A percentile compares a stretch with the other conserved stretches of the same genome.
Evolutionary conservation across 1,140 invertebrate genomes (phyloP).

Genomic region (Hylaeus volcanicus): DNA sequence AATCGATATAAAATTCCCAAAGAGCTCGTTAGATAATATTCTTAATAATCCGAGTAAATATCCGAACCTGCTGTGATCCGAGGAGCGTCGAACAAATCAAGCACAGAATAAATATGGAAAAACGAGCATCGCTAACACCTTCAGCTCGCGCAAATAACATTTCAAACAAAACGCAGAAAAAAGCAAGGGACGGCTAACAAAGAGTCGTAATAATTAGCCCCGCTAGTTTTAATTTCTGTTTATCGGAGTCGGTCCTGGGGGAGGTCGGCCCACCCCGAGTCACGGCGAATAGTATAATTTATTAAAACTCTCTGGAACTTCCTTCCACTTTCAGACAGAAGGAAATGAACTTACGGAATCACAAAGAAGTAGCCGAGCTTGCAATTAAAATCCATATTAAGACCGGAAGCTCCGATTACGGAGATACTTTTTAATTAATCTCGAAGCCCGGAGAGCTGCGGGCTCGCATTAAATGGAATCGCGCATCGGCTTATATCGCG

Average conservation of each 20-base stretch:
- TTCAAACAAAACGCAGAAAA: not conserved
- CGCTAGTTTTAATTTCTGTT: no score
- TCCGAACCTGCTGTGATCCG: no score
- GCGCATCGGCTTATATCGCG: no score
- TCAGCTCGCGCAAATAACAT: not conserved
- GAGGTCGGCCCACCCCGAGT: not conserved
- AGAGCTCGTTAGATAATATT: no score
- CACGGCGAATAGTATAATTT: conserved; percentile 4
- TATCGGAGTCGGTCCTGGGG: no score
- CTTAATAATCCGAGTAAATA: no score
- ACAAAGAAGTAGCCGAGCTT: not conserved
- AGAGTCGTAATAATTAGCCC: no score
- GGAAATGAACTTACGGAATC: conserved; percentile 8
- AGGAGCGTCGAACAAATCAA: no score
- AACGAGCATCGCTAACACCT: no score
- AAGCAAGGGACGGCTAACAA: not conserved
- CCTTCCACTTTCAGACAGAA: not conserved
- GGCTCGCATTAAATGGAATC: not conserved
- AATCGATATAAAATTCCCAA: no score
- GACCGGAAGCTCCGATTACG: conserved; percentile 3
- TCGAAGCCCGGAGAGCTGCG: not conserved
- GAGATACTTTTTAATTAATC: conserved; percentile 14
- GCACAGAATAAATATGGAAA: no score
- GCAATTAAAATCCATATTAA: conserved; percentile 6
- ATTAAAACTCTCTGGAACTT: conserved; percentile 19